A percentile compares a stretch with the other conserved stretches of the same genome.
Evolutionary conservation across 2,888 invertebrate species (phyloP).

Genomic region (Cheilosia variabilis): DNA sequence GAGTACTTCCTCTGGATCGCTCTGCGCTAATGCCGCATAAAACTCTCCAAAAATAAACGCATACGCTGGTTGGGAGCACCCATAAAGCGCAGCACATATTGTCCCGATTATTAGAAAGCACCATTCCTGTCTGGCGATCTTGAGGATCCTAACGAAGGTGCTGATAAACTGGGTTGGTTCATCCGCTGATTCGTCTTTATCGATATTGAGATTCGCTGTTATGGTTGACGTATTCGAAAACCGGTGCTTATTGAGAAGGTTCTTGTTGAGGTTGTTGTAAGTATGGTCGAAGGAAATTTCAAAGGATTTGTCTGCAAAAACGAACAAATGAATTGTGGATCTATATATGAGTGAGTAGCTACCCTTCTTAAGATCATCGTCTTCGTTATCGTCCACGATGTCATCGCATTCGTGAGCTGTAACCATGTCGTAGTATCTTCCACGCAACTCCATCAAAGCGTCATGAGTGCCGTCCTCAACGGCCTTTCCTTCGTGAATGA

Average conservation of each 20-base stretch:
- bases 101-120: slow-evolving; percentile 86
- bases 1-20: slow-evolving; percentile 85
- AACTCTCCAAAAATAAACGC: slow-evolving; percentile 91
- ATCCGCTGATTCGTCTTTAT: background rate
- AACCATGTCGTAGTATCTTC: slow-evolving; percentile 88
- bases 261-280: slow-evolving; percentile 49
- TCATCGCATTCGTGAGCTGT: slow-evolving; percentile 80
- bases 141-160: slow-evolving; percentile 85
- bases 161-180: slow-evolving; percentile 74
- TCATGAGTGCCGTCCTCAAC: slow-evolving; percentile 90
- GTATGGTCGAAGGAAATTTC: slow-evolving; percentile 48
- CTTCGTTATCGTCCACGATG: slow-evolving; percentile 59
- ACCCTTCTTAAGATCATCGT: slow-evolving; percentile 50
- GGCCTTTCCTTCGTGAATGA: slow-evolving; percentile 88
- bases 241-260: slow-evolving; percentile 49
- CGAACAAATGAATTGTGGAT: background rate
- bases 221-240: slow-evolving; percentile 49
- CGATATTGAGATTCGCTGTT: slow-evolving; percentile 4
- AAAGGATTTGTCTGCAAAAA: slow-evolving; percentile 25
- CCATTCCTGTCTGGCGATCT: slow-evolving; percentile 86
- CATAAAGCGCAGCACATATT: slow-evolving; percentile 87
- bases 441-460: slow-evolving; percentile 86
- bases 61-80: slow-evolving; percentile 89
- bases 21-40: slow-evolving; percentile 84
- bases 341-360: background rate